A percentile compares a stretch with the other conserved stretches of the same genome.
phyloP scores from a whole-genome alignment of 2,888 invertebrate species.

The Habroteleia sp. region DNA sequence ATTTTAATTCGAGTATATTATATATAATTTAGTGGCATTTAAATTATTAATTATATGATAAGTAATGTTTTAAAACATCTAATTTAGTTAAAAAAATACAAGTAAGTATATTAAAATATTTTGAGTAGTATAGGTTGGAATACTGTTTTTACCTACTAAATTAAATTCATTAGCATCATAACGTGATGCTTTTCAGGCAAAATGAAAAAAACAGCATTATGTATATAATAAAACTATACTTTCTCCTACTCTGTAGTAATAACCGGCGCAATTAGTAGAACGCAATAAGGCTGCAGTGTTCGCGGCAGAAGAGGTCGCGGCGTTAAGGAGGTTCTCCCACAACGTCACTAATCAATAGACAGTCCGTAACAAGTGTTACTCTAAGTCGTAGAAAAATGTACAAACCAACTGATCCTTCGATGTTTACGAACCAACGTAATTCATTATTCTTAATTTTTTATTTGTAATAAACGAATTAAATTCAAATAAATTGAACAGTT shows the following conservation, averaged over 20 bases:
- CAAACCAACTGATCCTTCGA: neutral
- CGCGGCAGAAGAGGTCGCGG: slow-evolving; percentile 46
- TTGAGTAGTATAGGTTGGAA: too few species aligned
- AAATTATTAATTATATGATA: too few species aligned
- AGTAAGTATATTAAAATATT: too few species aligned
- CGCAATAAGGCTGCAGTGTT: slow-evolving; percentile 53
- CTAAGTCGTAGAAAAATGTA: slow-evolving; percentile 33
- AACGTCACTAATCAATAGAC: slow-evolving; percentile 49
- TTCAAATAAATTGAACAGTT: neutral
- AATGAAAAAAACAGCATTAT: slow-evolving; percentile 2
- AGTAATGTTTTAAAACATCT: too few species aligned
- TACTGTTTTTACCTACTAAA: too few species aligned
- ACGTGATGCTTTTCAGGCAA: slow-evolving; percentile 6
- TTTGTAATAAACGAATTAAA: too few species aligned
- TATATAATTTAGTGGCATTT: too few species aligned
- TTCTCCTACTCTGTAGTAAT: slow-evolving; percentile 12
- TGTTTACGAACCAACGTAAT: neutral
- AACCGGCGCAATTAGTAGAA: slow-evolving; percentile 48
- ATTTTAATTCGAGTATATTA: too few species aligned
- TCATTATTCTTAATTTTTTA: too few species aligned
- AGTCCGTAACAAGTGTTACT: slow-evolving; percentile 29
- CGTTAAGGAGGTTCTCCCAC: slow-evolving; percentile 41
- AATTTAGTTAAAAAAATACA: too few species aligned
- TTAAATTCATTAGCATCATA: too few species aligned
- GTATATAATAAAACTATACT: slow-evolving; percentile 24